Base-by-base conservation (phyloP, 2,113 vertebrate genomes). In the Procavia capensis region DNA sequence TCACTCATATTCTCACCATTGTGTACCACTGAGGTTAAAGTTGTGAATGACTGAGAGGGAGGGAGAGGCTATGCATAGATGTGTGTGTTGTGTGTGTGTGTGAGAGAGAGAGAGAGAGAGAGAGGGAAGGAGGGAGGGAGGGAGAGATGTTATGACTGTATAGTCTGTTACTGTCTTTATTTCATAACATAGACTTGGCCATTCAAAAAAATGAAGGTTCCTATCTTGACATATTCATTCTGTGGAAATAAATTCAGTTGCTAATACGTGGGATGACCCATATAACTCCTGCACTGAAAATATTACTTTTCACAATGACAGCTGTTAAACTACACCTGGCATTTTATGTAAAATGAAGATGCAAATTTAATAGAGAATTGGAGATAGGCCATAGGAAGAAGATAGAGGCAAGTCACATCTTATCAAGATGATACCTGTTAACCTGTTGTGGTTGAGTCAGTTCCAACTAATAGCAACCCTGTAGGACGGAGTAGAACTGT, bases 211-310 rank as follows among this genome's bases (percentile, higher is more conserved):
- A 64, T 43, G 29, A 90, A 78, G 59, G 29, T 45, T n/a, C 72
- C 88, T 36, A 63, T 93, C 81, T 74, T 95, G 97, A 94, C 83
- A 80, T 80, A 76, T 10, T 92, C 79, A 88, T 91, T 95, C 95
- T 91, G 27, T 92, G 79, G 66, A 93, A 90, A 90, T 54, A 97
- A 87, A 94, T 93, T 94, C 81, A 90, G 39, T 93, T 93, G 50
- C 66, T 96, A 83, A 75, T 84, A 74, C 54, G 80, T 79, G 64
- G 75, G 17, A 54, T 95, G 64, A 88, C 88, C 81, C 81, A 92
- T 88, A 70, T 90, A 93, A 85, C 64, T 91, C 76, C 81, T 91
- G 50, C 82, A 43, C 90, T 83, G 87, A 92, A 88, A 95, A 79
- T 93, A 54, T 10, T 90, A 39, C 85, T 97, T 89, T 89, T 96